Conservation (phyloP, 2,797 vertebrate species). For the Accipiter superciliosus region DNA sequence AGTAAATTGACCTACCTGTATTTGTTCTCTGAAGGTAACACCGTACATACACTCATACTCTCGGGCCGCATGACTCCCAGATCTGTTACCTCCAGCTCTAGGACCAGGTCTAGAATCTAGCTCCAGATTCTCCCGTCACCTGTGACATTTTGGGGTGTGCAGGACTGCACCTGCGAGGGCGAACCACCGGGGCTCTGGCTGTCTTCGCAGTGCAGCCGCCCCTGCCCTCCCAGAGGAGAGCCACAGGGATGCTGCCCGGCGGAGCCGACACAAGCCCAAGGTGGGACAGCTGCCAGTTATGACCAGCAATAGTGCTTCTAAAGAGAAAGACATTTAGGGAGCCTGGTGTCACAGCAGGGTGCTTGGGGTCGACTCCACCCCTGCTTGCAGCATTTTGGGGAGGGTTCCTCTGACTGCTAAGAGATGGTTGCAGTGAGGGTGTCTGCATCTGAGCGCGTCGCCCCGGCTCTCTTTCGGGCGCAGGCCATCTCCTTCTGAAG, state of each 20-base stretch:
- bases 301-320: background rate
- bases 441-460: accelerated
- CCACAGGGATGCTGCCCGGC: accelerated
- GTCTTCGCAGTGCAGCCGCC: background rate
- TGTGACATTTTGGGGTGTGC: background rate
- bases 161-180: background rate
- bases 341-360: background rate
- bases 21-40: slow-evolving; percentile 72
- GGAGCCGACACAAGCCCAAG: accelerated
- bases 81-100: background rate
- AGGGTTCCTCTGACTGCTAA: background rate
- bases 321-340: background rate
- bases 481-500: background rate
- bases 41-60: background rate
- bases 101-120: too few species aligned
- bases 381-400: accelerated
- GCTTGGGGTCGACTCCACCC: accelerated
- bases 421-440: accelerated
- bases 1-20: slow-evolving; percentile 57
- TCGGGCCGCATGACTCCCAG: background rate
- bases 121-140: background rate
- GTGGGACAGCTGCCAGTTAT: background rate
- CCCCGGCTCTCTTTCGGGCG: background rate
- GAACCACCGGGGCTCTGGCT: background rate
- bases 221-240: background rate